Evolutionary conservation across 2,113 vertebrate genomes (phyloP).

Genomic region (Trichomycterus rosablanca): DNA sequence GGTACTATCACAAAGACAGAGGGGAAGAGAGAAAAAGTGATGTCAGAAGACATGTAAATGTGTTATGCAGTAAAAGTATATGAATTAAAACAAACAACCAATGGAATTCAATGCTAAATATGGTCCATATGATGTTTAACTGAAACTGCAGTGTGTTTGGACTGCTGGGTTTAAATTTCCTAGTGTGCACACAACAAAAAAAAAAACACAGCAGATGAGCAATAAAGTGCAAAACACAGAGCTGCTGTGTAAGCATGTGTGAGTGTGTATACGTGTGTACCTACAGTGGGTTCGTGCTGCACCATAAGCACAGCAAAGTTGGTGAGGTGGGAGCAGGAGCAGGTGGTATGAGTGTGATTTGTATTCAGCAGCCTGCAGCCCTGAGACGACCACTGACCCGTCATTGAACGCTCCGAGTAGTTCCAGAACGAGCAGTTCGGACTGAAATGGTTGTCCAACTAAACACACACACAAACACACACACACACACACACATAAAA

Average conservation of each 20-base stretch:
- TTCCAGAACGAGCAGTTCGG: constrained; percentile 98
- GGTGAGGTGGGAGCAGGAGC: constrained; percentile 93
- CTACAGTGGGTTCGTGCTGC: constrained; percentile 78
- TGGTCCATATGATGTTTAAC: too few relatives aligned
- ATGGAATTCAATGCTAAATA: too few relatives aligned
- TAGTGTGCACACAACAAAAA: too few relatives aligned
- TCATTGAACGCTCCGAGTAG: constrained; percentile 91
- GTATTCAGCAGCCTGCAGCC: constrained; percentile 84
- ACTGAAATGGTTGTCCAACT: constrained; percentile 85
- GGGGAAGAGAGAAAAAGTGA: constrained; percentile 1
- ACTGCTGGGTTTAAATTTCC: too few relatives aligned
- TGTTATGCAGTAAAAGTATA: too few relatives aligned
- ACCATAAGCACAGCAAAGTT: constrained; percentile 93
- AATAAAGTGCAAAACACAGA: neutral
- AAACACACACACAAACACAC: constrained; percentile 10
- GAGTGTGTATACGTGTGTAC: constrained; percentile 32
- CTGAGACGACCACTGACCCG: constrained; percentile 88
- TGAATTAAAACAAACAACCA: too few relatives aligned
- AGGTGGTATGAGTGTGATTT: constrained; percentile 89
- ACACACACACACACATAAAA: constrained; percentile 15
- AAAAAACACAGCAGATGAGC: neutral
- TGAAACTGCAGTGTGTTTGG: too few relatives aligned
- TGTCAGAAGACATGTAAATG: neutral
- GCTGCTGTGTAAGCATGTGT: constrained; percentile 4
- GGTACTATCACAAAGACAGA: constrained; percentile 64